Conservation (phyloP, 2,888 invertebrate genomes). For the Brachypalpus laphriformis region DNA sequence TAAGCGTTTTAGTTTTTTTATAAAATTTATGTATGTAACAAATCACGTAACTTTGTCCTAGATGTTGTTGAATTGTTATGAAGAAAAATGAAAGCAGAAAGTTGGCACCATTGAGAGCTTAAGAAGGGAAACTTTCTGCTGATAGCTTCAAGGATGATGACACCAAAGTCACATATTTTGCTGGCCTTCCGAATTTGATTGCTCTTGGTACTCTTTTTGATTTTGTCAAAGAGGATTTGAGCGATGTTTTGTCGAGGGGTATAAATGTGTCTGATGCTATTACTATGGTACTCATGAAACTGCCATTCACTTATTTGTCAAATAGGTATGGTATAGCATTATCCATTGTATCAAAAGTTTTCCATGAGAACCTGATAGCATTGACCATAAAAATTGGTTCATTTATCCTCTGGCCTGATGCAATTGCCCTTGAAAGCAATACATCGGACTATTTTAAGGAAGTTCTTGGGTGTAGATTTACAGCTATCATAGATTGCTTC, state of each 20-base stretch:
- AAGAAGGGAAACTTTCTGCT: background rate
- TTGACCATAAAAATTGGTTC: background rate
- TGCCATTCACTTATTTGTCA: background rate
- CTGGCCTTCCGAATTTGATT: background rate
- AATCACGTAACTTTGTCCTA: too few species aligned
- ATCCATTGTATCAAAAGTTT: background rate
- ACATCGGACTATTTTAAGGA: background rate
- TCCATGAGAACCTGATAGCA: background rate
- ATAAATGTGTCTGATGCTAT: background rate
- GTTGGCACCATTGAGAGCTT: too few species aligned
- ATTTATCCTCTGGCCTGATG: background rate
- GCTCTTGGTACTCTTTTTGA: background rate
- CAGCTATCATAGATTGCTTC: too few species aligned
- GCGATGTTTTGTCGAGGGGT: background rate
- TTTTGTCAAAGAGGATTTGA: background rate
- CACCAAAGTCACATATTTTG: background rate
- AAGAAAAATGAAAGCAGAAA: too few species aligned
- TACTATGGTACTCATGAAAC: background rate
- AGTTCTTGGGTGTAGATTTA: too few species aligned
- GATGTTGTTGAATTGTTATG: too few species aligned
- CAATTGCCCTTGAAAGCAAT: background rate
- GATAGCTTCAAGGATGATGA: background rate
- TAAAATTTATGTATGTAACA: background rate
- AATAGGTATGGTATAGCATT: background rate
- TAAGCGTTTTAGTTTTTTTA: too few species aligned